A percentile compares a stretch with the other conserved stretches of the same genome.
phyloP scores from a whole-genome alignment of 1,140 invertebrate genomes.

The Psix sp. region DNA sequence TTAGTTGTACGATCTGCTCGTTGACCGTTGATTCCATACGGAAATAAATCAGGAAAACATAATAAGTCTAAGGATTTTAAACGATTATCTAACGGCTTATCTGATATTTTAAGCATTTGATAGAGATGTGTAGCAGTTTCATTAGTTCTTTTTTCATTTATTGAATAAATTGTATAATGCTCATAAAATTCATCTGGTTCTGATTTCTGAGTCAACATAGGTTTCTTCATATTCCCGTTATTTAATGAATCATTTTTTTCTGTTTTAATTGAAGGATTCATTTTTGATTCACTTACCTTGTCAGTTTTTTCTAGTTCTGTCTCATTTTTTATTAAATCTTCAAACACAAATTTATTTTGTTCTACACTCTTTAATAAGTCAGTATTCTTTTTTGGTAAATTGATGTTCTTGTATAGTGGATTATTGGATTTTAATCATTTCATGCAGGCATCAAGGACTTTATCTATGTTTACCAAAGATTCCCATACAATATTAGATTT shows the following conservation, averaged over 20 bases:
- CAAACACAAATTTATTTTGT: no score
- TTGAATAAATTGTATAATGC: slow-evolving; percentile 57
- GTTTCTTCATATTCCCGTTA: not conserved
- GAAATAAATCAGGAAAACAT: slow-evolving; percentile 64
- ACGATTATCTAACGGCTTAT: slow-evolving; percentile 43
- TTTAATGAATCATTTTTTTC: slow-evolving; percentile 3
- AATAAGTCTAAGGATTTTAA: slow-evolving; percentile 48
- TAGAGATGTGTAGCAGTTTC: slow-evolving; percentile 56
- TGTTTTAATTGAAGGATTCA: not conserved
- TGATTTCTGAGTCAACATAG: slow-evolving; percentile 37
- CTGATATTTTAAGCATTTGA: slow-evolving; percentile 62
- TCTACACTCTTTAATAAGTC: slow-evolving; percentile 1
- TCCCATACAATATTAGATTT: not conserved
- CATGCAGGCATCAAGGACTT: slow-evolving; percentile 1
- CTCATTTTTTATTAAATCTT: no score
- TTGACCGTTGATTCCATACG: slow-evolving; percentile 58
- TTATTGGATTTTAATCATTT: slow-evolving; percentile 6
- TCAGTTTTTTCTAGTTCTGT: no score
- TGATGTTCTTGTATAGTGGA: not conserved
- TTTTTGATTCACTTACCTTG: not conserved
- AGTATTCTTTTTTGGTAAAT: not conserved
- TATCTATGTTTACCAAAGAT: slow-evolving; percentile 2
- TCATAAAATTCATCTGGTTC: slow-evolving; percentile 47
- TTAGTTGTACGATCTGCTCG: slow-evolving; percentile 28
- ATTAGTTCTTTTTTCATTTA: slow-evolving; percentile 12